phyloP scores from a whole-genome alignment of 2,113 vertebrate genomes.

The Menidia beryllina region DNA sequence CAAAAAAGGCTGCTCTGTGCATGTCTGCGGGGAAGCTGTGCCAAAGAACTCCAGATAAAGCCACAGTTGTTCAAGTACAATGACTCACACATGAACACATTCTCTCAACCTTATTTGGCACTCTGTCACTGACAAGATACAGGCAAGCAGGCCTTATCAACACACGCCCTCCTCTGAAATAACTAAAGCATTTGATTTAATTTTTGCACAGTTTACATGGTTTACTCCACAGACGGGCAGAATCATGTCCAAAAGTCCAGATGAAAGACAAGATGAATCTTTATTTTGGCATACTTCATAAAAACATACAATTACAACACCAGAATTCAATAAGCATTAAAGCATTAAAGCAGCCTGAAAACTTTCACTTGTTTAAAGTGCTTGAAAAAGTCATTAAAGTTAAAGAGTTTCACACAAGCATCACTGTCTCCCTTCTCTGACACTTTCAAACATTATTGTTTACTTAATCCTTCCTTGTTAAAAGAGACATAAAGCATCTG shows the following conservation, averaged over 20 bases:
- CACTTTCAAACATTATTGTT: not conserved
- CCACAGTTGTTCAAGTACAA: slow-evolving; percentile 24
- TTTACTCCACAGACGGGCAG: slow-evolving; percentile 64
- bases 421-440: not conserved
- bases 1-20: slow-evolving; percentile 66
- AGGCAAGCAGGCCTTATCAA: slow-evolving; percentile 48
- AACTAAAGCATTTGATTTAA: not conserved
- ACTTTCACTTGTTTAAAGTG: slow-evolving; percentile 67
- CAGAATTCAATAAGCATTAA: slow-evolving; percentile 17
- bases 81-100: slow-evolving; percentile 19
- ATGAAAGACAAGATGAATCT: slow-evolving; percentile 9
- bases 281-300: slow-evolving; percentile 39
- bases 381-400: slow-evolving; percentile 50
- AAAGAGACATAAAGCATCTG: not conserved
- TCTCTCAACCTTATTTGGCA: slow-evolving; percentile 22
- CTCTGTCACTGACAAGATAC: slow-evolving; percentile 40
- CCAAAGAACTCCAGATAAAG: slow-evolving; percentile 37
- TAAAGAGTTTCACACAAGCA: slow-evolving; percentile 17
- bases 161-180: slow-evolving; percentile 9
- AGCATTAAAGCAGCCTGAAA: slow-evolving; percentile 18
- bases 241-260: slow-evolving; percentile 20
- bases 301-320: slow-evolving; percentile 25
- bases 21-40: not conserved
- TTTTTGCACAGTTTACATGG: not conserved
- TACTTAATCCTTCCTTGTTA: not conserved